Conservation (phyloP, 2,113 vertebrate genomes). For the Thoracochromis brauschi region DNA sequence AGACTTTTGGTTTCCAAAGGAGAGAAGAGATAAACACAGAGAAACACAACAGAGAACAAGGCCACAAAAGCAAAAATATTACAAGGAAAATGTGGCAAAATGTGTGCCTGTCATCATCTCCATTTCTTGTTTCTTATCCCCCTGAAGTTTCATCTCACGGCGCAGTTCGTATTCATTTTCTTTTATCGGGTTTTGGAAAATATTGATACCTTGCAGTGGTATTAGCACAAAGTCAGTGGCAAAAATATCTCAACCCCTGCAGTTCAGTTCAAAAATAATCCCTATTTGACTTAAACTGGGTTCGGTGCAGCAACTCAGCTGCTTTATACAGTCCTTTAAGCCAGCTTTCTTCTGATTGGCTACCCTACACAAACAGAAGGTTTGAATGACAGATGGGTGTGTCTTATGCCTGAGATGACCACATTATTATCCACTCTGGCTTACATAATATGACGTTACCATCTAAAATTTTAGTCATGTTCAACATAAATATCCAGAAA, state of each 20-base stretch:
- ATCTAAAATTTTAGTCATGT: background rate
- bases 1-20: background rate
- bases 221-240: background rate
- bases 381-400: background rate
- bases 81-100: background rate
- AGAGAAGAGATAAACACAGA: background rate
- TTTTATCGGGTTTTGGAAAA: background rate
- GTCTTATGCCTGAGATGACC: background rate
- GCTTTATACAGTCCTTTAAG: rapidly evolving
- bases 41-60: background rate
- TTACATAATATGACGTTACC: background rate
- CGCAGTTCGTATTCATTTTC: rapidly evolving
- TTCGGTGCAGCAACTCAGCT: background rate
- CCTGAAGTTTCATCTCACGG: background rate
- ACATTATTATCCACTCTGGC: background rate
- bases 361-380: background rate
- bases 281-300: background rate
- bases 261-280: background rate
- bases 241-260: rapidly evolving
- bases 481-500: background rate
- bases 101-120: background rate
- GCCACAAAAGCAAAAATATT: background rate
- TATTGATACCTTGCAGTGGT: background rate
- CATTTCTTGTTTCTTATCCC: background rate
- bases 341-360: background rate